Percentiles rank a stretch among this genome's conserved stretches.
phyloP scores from a whole-genome alignment of 2,888 invertebrate genomes.

The Andrena flavipes region DNA sequence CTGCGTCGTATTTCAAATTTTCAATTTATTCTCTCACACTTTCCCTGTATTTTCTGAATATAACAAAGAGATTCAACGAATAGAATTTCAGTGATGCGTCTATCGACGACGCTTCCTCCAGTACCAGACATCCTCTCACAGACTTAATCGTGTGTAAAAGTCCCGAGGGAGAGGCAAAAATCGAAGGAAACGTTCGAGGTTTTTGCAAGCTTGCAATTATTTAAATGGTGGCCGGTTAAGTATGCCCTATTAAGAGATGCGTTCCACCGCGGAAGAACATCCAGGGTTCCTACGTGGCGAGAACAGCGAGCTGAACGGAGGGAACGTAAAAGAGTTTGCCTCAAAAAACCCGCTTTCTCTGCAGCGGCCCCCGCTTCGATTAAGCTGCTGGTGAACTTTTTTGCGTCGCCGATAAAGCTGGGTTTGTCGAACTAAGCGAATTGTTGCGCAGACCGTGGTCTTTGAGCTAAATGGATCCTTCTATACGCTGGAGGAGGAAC shows the following conservation, averaged over 20 bases:
- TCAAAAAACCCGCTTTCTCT: background rate
- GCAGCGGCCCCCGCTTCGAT: constrained; percentile 4
- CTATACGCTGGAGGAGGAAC: background rate
- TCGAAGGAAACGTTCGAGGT: constrained; percentile 15
- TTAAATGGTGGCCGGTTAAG: constrained; percentile 36
- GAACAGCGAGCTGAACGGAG: background rate
- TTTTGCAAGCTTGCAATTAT: constrained; percentile 52
- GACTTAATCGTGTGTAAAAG: constrained; percentile 43
- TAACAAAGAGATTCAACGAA: constrained; percentile 5
- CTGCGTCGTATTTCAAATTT: no score
- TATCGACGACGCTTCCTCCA: constrained; percentile 16
- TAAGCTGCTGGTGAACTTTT: constrained; percentile 21
- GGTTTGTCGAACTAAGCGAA: constrained; percentile 27
- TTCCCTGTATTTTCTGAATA: no score
- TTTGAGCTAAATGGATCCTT: constrained; percentile 21
- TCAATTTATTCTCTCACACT: no score
- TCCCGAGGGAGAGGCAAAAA: constrained; percentile 1
- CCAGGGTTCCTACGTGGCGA: background rate
- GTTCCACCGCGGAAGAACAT: constrained; percentile 2
- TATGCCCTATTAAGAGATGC: constrained; percentile 4
- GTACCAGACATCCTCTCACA: constrained; percentile 24
- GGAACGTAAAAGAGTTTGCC: constrained; percentile 7
- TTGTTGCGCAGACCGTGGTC: constrained; percentile 21
- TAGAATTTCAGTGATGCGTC: constrained; percentile 18
- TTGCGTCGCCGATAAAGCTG: constrained; percentile 16